Evolutionary conservation across 2,888 invertebrate species (phyloP), one percentile per base, ranked within the genome.

Genomic region (Drosophila siamana): DNA sequence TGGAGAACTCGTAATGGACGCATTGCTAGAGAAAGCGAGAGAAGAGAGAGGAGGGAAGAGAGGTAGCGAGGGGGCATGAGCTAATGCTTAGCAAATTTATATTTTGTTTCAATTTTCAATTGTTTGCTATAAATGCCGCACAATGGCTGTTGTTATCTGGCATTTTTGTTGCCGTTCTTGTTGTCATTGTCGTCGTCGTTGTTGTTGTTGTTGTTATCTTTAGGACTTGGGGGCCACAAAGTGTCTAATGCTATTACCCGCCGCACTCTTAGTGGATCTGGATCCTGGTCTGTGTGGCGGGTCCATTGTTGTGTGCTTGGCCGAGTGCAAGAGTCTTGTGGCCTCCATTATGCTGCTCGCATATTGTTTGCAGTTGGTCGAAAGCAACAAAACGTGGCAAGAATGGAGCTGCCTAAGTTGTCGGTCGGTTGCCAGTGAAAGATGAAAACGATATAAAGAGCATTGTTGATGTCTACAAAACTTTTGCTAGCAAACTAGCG

Each of bases 101-200:
- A 83, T 80, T 80, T 67, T 67, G 78, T 74, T 77, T 70, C 66
- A 67, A 70, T 80, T 70, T 46, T 47, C 60, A 80, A 86, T 83
- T 83, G 78, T 66, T 77, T 60, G 55, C 63, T 26, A 13, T 43
- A 69, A 83, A 62, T 62, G 74, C 54, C 62, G 15, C 46, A 72
- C 77, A 77, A 74, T 69, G 64, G 26, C 51, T 47, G 48, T 51
- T 71, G 68, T 57, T 71, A 66, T 66, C 69, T 43, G 40, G 33
- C 30, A 44, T 67, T 80, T 52, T 54, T 60, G 46, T 38, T 50
- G 22, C 15, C 19, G 38, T n/a, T 43, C 52, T n/a, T 48, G 36
- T 38, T 51, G 48, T 38, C 28, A 36, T 36, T 57, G 15, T 8
- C 15, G 11, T 11, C 16, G 13, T 44, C 9, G 15, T 48, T n/a